Conservation (phyloP, 2,888 invertebrate genomes). For the Microctonus aethiopoides region DNA sequence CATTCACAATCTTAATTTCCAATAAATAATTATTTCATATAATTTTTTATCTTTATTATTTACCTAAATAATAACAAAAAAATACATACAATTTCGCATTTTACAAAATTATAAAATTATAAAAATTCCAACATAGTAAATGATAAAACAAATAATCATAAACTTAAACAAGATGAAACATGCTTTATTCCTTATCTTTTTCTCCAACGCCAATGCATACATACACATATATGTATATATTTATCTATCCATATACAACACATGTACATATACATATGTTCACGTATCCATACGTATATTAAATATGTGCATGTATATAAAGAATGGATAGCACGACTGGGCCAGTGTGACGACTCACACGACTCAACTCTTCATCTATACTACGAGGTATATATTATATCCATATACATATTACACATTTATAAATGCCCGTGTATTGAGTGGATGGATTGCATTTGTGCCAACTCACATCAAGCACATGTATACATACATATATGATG, state of each 20-base stretch:
- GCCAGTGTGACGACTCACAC: slow-evolving; percentile 35
- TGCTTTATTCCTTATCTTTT: neutral
- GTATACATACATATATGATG: neutral
- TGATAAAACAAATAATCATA: neutral
- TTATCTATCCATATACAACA: no score
- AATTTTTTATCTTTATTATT: no score
- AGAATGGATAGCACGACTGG: slow-evolving; percentile 21
- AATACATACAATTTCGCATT: no score
- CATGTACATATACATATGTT: no score
- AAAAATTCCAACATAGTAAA: no score
- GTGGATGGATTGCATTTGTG: slow-evolving; percentile 31
- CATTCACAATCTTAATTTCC: no score
- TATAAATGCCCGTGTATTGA: slow-evolving; percentile 12
- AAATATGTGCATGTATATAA: neutral
- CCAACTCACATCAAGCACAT: slow-evolving; percentile 14
- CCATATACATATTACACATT: neutral
- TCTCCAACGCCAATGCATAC: neutral
- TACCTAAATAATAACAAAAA: no score
- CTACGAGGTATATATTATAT: neutral
- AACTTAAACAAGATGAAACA: neutral
- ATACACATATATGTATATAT: neutral
- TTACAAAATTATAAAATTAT: no score
- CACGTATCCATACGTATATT: no score
- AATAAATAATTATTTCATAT: no score
- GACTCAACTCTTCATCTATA: slow-evolving; percentile 9